phyloP scores from a whole-genome alignment of 2,113 vertebrate genomes.

The Petroica traversi region DNA sequence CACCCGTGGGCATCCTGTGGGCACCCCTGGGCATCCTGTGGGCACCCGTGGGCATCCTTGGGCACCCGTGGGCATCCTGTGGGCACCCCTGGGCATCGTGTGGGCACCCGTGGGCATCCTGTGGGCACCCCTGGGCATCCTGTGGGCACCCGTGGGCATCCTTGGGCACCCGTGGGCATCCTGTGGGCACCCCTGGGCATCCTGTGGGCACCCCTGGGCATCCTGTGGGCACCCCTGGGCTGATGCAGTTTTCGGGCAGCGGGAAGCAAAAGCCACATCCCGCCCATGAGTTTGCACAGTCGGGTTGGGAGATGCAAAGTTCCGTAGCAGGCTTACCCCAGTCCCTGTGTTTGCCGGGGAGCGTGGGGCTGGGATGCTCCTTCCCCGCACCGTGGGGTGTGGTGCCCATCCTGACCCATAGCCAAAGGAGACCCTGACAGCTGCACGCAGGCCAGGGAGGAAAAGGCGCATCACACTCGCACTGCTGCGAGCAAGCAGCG shows the following conservation, averaged over 20 bases:
- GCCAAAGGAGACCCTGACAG: too few species aligned
- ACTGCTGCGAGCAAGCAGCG: background rate
- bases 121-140: too few species aligned
- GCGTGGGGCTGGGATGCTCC: background rate
- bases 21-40: too few species aligned
- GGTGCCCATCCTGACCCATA: background rate
- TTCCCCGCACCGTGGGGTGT: fast-evolving
- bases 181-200: background rate
- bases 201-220: background rate
- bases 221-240: background rate
- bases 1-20: too few species aligned
- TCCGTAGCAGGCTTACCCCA: fast-evolving
- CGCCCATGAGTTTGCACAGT: too few species aligned
- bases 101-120: too few species aligned
- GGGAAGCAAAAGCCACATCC: background rate
- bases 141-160: too few species aligned
- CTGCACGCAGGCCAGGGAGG: fast-evolving
- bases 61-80: too few species aligned
- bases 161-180: too few species aligned
- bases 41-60: too few species aligned
- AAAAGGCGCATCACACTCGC: fast-evolving
- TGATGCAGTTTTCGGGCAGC: background rate
- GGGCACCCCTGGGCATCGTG: too few species aligned
- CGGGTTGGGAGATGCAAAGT: too few species aligned
- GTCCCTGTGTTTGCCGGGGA: background rate